Evolutionary conservation across 2,888 invertebrate genomes (phyloP), one percentile per base, ranked within the genome.

Genomic region (Macrophya annulata): DNA sequence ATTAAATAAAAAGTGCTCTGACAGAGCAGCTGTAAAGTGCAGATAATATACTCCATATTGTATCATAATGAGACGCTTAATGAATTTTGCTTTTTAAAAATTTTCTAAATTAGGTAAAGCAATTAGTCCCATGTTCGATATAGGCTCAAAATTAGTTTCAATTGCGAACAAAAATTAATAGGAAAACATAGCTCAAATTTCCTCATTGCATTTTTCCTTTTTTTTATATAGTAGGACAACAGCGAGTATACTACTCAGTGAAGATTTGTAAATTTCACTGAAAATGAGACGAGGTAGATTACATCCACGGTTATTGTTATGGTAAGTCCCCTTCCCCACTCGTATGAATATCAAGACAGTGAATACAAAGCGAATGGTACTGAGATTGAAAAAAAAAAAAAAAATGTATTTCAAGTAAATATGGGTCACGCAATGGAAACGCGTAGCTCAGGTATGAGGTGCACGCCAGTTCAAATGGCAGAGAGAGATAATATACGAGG

Each of bases 391-490:
- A 31, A 31, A 51, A 77, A 51, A 62, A 43, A 43, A 15, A 59
- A 21, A 55, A 48, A 21, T 43, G 43, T 43, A 81, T 62, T 81
- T 10, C 62, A 40, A 62, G 62, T 59, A 81, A 62, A 81, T 81
- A 81, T 81, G 62, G 81, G 81, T 81, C 81, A 81, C 45, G 81
- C 59, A 43, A 43, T 12, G 81, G 9, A 59, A 43, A 43, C 21
- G n/a, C 81, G 62, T 43, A 40, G 51, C 43, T 77, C 51, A 51
- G 81, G 21, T 62, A 25, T 62, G 31, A 17, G 21, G 37, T 37
- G 79, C 48, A 17, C 15, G 81, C 6, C 12, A 10, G 62, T 40
- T 21, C 4, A 62, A 21, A 77, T 37, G n/a, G 21, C 17, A 17
- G n/a, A 9, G 17, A 12, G 51, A 74, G 21, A 45, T 74, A 12